A percentile compares a stretch with the other conserved stretches of the same genome.
phyloP scores from a whole-genome alignment of 92 coral and sea anemone species.

The Scolanthus callimorphus region DNA sequence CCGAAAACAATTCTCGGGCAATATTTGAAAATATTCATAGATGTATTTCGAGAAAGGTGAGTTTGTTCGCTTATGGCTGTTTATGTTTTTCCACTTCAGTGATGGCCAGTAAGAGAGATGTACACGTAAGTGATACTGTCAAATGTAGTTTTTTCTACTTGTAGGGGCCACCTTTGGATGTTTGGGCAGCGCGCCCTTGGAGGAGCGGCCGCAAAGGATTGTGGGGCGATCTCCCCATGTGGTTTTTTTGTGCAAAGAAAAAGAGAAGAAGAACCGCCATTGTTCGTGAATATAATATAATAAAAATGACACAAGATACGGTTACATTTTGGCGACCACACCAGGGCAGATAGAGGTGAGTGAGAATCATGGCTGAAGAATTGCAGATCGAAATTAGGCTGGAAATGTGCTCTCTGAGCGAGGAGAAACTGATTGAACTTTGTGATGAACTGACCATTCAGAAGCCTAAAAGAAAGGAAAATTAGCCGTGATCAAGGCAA shows the following conservation, averaged over 20 bases:
- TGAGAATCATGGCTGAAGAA: constrained; percentile 1
- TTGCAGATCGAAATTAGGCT: constrained; percentile 16
- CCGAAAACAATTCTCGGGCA: no score
- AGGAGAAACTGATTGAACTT: constrained; percentile 15
- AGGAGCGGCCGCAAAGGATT: background rate
- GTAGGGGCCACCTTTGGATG: background rate
- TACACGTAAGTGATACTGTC: no score
- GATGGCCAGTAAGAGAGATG: no score
- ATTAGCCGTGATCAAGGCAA: constrained; percentile 2
- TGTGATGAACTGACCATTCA: constrained; percentile 5
- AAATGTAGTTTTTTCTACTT: background rate
- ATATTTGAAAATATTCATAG: no score
- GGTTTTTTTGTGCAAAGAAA: background rate
- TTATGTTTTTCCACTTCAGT: no score
- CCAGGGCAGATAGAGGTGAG: background rate
- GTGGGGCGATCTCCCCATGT: background rate
- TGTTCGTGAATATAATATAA: no score
- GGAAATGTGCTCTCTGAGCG: constrained; percentile 7
- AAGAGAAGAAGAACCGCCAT: background rate
- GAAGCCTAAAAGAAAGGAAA: constrained; percentile 3
- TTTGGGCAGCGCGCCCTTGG: background rate
- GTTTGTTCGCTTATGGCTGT: no score
- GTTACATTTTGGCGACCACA: background rate
- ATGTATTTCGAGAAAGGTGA: no score
- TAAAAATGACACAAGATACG: background rate